Evolutionary conservation across 2,888 invertebrate genomes (phyloP).

Genomic region (Volucella zonaria): DNA sequence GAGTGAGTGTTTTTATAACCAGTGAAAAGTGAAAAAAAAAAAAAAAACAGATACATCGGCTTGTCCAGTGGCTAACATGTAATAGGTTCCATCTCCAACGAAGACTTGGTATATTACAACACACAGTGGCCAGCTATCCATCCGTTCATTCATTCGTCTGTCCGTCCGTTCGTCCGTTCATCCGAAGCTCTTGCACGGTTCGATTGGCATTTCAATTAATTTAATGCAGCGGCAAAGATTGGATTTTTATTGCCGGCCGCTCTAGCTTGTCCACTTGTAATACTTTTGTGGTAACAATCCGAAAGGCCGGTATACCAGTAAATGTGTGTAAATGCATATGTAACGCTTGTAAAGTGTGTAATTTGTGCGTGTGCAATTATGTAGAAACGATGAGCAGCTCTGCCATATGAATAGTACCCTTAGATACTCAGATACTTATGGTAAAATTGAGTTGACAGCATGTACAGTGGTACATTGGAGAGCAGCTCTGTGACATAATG

Average conservation of each 20-base stretch:
- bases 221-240: slow-evolving; percentile 45
- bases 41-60: background rate
- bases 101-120: slow-evolving; percentile 21
- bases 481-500: slow-evolving; percentile 53
- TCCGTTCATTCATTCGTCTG: background rate
- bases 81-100: slow-evolving; percentile 29
- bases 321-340: slow-evolving; percentile 40
- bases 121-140: slow-evolving; percentile 12
- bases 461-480: background rate
- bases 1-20: slow-evolving; percentile 52
- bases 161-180: slow-evolving; percentile 8
- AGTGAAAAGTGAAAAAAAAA: slow-evolving; percentile 27
- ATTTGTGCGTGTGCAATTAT: slow-evolving; percentile 50
- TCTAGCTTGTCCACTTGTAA: slow-evolving; percentile 7
- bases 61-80: slow-evolving; percentile 12
- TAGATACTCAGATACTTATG: slow-evolving; percentile 7
- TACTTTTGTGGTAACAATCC: background rate
- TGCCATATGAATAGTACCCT: background rate
- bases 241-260: slow-evolving; percentile 19
- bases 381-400: slow-evolving; percentile 35
- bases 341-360: slow-evolving; percentile 4
- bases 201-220: slow-evolving; percentile 68
- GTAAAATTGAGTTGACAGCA: slow-evolving; percentile 16
- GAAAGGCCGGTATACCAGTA: slow-evolving; percentile 42
- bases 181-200: slow-evolving; percentile 40